A percentile compares a stretch with the other conserved stretches of the same genome.
phyloP scores from a whole-genome alignment of 2,797 vertebrate genomes.

The Taenioides sp. region DNA sequence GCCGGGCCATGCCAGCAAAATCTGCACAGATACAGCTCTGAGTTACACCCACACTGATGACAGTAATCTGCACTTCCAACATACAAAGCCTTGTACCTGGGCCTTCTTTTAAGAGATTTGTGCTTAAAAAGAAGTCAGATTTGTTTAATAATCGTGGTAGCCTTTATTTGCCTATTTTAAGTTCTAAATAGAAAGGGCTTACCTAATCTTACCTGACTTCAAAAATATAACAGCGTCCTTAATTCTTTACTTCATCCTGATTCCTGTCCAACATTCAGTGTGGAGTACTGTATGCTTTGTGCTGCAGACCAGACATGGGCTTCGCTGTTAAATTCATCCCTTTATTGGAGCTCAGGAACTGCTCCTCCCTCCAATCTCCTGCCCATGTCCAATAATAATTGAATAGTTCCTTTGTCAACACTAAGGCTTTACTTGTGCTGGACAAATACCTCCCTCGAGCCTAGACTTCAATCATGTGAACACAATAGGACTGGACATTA shows the following conservation, averaged over 20 bases:
- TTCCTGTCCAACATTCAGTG: constrained; percentile 65
- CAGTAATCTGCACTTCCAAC: constrained; percentile 23
- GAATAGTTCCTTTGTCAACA: constrained; percentile 35
- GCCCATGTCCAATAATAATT: constrained; percentile 32
- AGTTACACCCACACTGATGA: constrained; percentile 29
- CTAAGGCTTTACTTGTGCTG: constrained; percentile 31
- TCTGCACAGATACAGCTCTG: constrained; percentile 51
- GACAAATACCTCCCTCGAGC: constrained; percentile 48
- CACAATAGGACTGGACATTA: constrained; percentile 42
- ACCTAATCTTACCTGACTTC: constrained; percentile 15
- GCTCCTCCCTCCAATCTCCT: constrained; percentile 31
- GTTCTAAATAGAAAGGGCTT: constrained; percentile 18
- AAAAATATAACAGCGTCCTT: constrained; percentile 11
- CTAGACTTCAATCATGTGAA: constrained; percentile 46
- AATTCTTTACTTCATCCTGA: constrained; percentile 19
- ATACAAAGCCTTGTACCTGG: constrained; percentile 18
- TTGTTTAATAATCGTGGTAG: background rate
- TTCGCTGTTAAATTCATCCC: constrained; percentile 44
- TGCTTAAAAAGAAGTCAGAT: constrained; percentile 8
- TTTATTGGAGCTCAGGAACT: constrained; percentile 52
- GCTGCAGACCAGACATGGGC: constrained; percentile 48
- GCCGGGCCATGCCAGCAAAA: constrained; percentile 50
- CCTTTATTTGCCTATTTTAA: constrained; percentile 15
- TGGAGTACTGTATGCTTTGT: constrained; percentile 36
- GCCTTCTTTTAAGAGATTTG: constrained; percentile 27